Conservation (phyloP, 1,140 invertebrate species). For the Chrysoperla carnea region DNA sequence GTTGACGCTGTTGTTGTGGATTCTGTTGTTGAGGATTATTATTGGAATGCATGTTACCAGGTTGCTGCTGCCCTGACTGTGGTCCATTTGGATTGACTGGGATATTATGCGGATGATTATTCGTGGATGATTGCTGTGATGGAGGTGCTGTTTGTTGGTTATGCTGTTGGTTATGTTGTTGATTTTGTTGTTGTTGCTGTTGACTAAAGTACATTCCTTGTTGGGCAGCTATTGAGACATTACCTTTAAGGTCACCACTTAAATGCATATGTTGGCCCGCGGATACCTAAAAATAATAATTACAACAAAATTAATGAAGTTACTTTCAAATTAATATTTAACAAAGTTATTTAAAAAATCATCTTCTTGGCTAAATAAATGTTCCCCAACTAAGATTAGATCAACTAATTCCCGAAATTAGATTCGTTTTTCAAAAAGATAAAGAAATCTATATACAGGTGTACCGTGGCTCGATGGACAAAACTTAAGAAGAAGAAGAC, state of each 20-base stretch:
- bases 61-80: constrained; percentile 21
- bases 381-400: too few relatives aligned
- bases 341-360: too few relatives aligned
- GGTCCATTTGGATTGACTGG: constrained; percentile 11
- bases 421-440: too few relatives aligned
- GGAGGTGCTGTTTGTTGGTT: constrained; percentile 15
- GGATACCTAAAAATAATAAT: constrained; percentile 39
- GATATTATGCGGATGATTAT: constrained; percentile 6
- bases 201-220: constrained; percentile 63
- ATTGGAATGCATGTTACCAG: too few relatives aligned
- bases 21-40: constrained; percentile 9
- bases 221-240: constrained; percentile 55
- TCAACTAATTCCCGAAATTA: too few relatives aligned
- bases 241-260: constrained; percentile 44
- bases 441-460: too few relatives aligned
- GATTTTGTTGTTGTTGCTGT: constrained; percentile 23
- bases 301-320: too few relatives aligned
- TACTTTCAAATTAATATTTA: too few relatives aligned
- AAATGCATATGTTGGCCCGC: constrained; percentile 64
- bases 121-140: constrained; percentile 3
- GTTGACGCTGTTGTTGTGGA: constrained; percentile 17
- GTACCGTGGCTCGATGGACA: too few relatives aligned
- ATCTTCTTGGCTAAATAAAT: too few relatives aligned
- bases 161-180: constrained; percentile 16
- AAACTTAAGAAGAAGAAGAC: too few relatives aligned